Evolutionary conservation across 2,888 invertebrate species (phyloP), one percentile per base, ranked within the genome.

Genomic region (Andrena chrysosceles): DNA sequence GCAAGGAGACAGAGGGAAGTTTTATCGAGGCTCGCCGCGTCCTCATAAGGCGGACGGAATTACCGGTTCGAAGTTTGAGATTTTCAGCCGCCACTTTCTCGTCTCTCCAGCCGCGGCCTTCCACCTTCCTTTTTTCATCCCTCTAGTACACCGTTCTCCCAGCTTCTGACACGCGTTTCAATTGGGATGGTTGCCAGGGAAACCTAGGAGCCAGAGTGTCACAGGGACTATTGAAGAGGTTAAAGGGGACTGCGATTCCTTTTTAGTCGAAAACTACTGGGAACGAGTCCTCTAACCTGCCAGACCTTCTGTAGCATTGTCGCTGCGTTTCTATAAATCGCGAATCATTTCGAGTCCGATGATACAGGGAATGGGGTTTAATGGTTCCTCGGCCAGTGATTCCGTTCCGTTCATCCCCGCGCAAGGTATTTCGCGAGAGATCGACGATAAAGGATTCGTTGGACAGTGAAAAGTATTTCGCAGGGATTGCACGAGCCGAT

Each of bases 111-210:
- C 74, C 85, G 78, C 85, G 79, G 60, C 72, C 60, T 56, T 81
- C 67, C 62, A 76, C 84, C 83, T 87, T 85, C 80, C 76, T 84
- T 85, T 76, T 85, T 83, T 64, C 84, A 80, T 77, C 84, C 85
- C 85, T 83, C 82, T 81, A 81, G 88, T 86, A 84, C 89, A 81
- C 85, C 88, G 84, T 87, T 88, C 87, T 89, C 85, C 89, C 86
- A 87, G 89, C 89, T 91, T 91, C 90, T 91, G 91, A 91, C 92
- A 92, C 92, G 92, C 91, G 92, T 91, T 92, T 91, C 90, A 91
- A 93, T 92, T 90, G 91, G 91, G 89, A 88, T 79, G 90, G 92
- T 93, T 93, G 91, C 93, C 93, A 93, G 89, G 93, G 93, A 88
- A 90, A 93, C 93, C 90, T 82, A 91, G 87, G 85, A 86, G 80